phyloP scores from a whole-genome alignment of 2,888 invertebrate genomes.

The Psococerastis gibbosa region DNA sequence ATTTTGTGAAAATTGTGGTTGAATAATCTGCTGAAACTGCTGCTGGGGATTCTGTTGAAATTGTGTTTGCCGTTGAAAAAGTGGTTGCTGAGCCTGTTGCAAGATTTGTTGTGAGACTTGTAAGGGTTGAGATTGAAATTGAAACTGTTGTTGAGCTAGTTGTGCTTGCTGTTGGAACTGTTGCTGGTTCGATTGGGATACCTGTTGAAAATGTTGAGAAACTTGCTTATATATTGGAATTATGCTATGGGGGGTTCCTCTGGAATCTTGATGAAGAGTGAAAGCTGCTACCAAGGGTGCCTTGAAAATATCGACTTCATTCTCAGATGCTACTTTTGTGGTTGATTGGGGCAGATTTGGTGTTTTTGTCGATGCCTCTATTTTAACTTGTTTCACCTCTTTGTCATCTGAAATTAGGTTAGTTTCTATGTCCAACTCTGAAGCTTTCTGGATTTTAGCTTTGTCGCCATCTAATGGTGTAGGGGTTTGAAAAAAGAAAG shows the following conservation, averaged over 20 bases:
- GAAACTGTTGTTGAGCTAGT: conserved; percentile 15
- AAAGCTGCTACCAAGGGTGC: conserved; percentile 71
- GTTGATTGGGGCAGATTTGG: conserved; percentile 12
- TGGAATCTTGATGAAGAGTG: conserved; percentile 64
- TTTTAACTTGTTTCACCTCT: conserved; percentile 10
- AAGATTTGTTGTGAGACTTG: conserved; percentile 13
- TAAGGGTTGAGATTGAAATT: conserved; percentile 16
- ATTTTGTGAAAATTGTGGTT: conserved; percentile 1
- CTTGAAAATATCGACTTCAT: conserved; percentile 56
- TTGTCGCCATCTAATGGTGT: conserved; percentile 3
- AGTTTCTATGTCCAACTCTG: conserved; percentile 10
- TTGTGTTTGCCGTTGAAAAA: background rate
- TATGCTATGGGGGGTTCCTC: conserved; percentile 58
- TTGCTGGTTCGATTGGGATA: conserved; percentile 16
- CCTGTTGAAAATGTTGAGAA: background rate
- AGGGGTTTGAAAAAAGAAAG: conserved; percentile 8
- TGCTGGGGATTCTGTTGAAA: background rate
- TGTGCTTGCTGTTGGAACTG: conserved; percentile 19
- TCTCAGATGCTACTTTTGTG: conserved; percentile 16
- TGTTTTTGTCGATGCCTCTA: conserved; percentile 7
- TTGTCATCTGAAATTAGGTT: conserved; percentile 13
- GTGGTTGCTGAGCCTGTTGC: conserved; percentile 10
- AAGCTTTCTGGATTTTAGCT: background rate
- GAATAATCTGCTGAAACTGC: background rate
- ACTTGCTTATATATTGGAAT: conserved; percentile 41